Conservation (phyloP, 1,140 invertebrate species). For the Aphis gossypii region DNA sequence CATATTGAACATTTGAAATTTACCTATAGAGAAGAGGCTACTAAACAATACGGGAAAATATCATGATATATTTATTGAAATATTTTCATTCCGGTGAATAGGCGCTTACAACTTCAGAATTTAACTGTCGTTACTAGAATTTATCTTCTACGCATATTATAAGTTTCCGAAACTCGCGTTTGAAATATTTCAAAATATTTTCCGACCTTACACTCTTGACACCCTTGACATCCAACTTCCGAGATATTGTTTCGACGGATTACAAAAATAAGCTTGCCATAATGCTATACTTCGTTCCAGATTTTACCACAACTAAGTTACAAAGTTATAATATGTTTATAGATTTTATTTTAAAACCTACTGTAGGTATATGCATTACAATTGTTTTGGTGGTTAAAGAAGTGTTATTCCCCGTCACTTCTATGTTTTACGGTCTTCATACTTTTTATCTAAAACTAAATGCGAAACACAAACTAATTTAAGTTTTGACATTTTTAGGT, state of each 20-base stretch:
- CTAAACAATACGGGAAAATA: background rate
- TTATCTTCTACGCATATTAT: background rate
- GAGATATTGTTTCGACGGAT: background rate
- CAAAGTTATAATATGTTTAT: background rate
- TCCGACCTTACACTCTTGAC: background rate
- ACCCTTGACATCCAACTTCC: background rate
- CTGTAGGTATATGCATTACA: background rate
- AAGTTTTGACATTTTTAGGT: background rate
- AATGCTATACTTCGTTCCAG: background rate
- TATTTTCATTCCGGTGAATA: background rate
- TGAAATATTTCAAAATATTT: background rate
- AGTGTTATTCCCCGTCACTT: too few species aligned
- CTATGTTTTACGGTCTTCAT: too few species aligned
- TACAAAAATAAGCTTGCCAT: background rate
- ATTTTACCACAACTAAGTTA: background rate
- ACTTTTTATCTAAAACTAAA: background rate
- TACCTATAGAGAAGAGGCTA: rapidly evolving
- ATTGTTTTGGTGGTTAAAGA: background rate
- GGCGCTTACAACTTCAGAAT: background rate
- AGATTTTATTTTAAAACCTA: background rate
- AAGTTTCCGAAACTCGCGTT: background rate
- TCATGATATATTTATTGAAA: background rate
- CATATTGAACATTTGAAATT: background rate
- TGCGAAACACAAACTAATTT: background rate
- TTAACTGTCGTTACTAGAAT: background rate